A percentile compares a stretch with the other conserved stretches of the same genome.
Conservation (phyloP, 2,888 invertebrate species). For the Nebria salina region DNA sequence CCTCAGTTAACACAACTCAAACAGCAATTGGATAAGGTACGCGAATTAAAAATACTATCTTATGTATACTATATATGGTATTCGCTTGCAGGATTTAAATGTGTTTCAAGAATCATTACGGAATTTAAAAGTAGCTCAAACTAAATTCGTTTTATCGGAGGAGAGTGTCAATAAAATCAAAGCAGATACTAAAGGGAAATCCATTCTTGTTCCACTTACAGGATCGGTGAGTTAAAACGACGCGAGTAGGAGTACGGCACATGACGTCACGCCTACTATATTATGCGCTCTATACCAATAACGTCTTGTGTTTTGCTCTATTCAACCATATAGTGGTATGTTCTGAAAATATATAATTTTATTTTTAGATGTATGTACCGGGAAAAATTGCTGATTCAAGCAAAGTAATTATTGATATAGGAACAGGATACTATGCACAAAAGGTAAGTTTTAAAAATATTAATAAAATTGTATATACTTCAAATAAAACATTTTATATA, state of each 20-base stretch:
- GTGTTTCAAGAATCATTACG: constrained; percentile 91
- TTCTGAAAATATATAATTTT: too few relatives aligned
- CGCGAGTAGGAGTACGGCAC: background rate
- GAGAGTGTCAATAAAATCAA: constrained; percentile 84
- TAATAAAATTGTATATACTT: background rate
- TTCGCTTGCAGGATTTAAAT: constrained; percentile 75
- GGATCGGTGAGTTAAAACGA: constrained; percentile 75
- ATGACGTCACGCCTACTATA: background rate
- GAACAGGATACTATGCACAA: constrained; percentile 96
- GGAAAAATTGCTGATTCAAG: constrained; percentile 86
- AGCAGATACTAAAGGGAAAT: constrained; percentile 79
- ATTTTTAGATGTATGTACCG: constrained; percentile 87
- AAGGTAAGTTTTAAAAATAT: constrained; percentile 78
- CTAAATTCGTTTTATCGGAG: constrained; percentile 88
- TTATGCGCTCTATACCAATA: too few relatives aligned
- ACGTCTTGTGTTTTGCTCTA: too few relatives aligned
- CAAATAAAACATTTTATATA: constrained; percentile 56
- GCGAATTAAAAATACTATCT: constrained; percentile 47
- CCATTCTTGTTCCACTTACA: constrained; percentile 92
- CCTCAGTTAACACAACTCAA: constrained; percentile 85
- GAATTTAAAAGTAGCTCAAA: constrained; percentile 89
- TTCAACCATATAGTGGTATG: too few relatives aligned
- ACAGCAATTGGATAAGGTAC: constrained; percentile 87
- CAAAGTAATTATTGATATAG: constrained; percentile 93
- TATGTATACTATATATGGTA: constrained; percentile 47